Evolutionary conservation across 2,113 vertebrate species (phyloP), one percentile per base, ranked within the genome.

Genomic region (Chitala chitala): DNA sequence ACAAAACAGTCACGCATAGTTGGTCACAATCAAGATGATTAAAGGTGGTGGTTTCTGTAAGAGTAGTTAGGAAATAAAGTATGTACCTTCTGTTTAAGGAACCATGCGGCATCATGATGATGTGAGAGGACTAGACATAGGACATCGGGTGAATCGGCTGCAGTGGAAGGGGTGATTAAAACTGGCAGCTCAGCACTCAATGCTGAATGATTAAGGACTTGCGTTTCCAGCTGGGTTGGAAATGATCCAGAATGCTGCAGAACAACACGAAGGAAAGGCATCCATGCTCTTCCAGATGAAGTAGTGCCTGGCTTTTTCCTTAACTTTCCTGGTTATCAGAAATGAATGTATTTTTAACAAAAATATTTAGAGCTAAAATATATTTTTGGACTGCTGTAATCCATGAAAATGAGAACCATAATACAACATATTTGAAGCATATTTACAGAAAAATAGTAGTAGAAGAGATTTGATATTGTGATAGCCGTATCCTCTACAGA

Each of bases 301-400:
- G 53, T 3, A 40, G n/a, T 24, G 10, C 44, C 24, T 61, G 44
- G 15, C n/a, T 42, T 20, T 38, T 73, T 56, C 46, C 71, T 73
- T 50, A 59, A 38, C 36, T 29, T 38, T 20, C 51, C 48, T 50
- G 51, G 31, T 58, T 36, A 29, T 40, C 44, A 38, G 48, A 75
- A 58, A 55, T 61, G 66, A 75, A 75, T 75, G 74, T 75, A 75
- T 61, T 22, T 75, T 38, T 48, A 31, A 61, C 10, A 69, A 24
- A 69, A 22, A 68, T n/a, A 26, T 38, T 20, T 33, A 36, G n/a
- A n/a, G n/a, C n/a, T n/a, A n/a, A n/a, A 36, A 48, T 63, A 2
- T 31, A 24, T 73, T 73, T 69, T 24, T 64, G 26, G 17, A 63
- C 55, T 75, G 54, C 55, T 69, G 31, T 51, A 31, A 75, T 58